A percentile compares a stretch with the other conserved stretches of the same genome.
phyloP scores from a whole-genome alignment of 2,113 vertebrate genomes.

The Halichoeres trimaculatus region DNA sequence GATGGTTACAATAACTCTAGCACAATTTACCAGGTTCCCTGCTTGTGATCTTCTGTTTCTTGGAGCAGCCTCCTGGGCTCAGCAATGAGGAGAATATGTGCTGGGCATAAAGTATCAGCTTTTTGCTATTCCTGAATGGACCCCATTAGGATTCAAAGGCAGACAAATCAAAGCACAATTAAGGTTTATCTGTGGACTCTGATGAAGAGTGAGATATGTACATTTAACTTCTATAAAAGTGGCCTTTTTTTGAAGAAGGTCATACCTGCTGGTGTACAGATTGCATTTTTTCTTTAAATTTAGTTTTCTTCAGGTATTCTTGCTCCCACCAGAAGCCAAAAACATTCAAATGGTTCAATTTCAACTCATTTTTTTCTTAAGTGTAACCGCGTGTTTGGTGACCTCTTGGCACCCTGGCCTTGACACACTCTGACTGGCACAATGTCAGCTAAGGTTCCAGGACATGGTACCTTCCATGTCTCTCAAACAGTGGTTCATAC shows the following conservation, averaged over 20 bases:
- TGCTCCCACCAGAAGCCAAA: not conserved
- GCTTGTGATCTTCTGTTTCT: not conserved
- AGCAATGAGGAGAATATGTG: conserved; percentile 32
- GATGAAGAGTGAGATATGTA: conserved; percentile 49
- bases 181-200: conserved; percentile 51
- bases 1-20: conserved; percentile 5
- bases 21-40: not conserved
- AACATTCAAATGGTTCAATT: not conserved
- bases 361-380: not conserved
- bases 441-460: too few species aligned
- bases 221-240: conserved; percentile 47
- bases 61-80: conserved; percentile 3
- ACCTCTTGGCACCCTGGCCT: too few species aligned
- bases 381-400: not conserved
- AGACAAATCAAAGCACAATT: conserved; percentile 51
- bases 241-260: conserved; percentile 12
- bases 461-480: too few species aligned
- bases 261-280: not conserved
- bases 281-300: too few species aligned
- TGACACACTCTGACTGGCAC: too few species aligned
- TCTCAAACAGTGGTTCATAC: too few species aligned
- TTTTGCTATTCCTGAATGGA: conserved; percentile 39
- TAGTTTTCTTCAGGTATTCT: not conserved
- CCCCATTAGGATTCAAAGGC: conserved; percentile 45
- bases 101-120: conserved; percentile 48